Evolutionary conservation across 2,888 invertebrate genomes (phyloP).

Genomic region (Morpho achilles): DNA sequence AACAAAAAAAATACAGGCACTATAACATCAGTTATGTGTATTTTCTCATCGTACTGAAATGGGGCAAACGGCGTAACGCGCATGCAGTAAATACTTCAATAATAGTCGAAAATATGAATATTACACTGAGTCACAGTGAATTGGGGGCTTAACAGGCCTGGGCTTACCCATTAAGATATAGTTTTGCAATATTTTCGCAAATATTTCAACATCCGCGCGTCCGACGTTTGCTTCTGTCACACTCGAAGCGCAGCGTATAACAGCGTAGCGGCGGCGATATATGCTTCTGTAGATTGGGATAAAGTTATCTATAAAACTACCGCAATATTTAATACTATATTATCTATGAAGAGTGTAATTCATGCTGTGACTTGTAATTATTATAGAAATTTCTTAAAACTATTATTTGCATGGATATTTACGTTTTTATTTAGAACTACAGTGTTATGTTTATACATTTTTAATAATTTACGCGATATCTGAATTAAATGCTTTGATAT

Average conservation of each 20-base stretch:
- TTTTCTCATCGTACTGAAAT: no score
- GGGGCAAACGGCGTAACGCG: no score
- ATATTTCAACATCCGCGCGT: constrained; percentile 21
- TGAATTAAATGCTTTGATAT: no score
- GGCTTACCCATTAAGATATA: no score
- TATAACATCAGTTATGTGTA: no score
- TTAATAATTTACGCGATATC: no score
- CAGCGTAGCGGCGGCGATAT: constrained; percentile 11
- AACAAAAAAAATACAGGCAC: no score
- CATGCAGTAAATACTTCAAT: no score
- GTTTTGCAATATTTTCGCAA: not conserved
- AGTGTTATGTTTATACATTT: no score
- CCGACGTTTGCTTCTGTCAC: constrained; percentile 29
- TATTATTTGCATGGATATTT: constrained; percentile 5
- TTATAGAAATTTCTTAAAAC: not conserved
- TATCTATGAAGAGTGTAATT: constrained; percentile 13
- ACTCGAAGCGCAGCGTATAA: constrained; percentile 17
- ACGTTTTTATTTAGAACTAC: not conserved
- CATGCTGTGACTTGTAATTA: constrained; percentile 14
- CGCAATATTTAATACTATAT: constrained; percentile 1
- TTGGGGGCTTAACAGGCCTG: no score
- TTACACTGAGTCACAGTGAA: no score
- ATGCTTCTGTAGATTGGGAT: constrained; percentile 22
- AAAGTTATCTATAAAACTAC: constrained; percentile 3
- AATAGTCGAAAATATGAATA: no score